phyloP scores from a whole-genome alignment of 2,888 invertebrate species.

The Dryobota labecula region DNA sequence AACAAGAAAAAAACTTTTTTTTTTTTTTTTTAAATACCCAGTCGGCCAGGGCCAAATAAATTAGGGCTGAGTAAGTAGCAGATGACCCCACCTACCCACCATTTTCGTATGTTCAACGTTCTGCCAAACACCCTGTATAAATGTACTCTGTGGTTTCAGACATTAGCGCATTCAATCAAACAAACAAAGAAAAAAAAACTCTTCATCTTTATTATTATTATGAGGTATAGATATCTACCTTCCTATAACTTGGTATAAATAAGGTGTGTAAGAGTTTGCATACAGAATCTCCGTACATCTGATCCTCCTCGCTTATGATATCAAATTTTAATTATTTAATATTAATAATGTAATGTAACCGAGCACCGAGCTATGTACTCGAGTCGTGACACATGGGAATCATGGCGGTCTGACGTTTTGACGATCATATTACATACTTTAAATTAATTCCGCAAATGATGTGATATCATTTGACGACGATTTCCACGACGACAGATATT shows the following conservation, averaged over 20 bases:
- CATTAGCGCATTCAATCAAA: too few relatives aligned
- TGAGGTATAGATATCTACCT: too few relatives aligned
- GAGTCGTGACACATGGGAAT: constrained; percentile 16
- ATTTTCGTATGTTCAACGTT: too few relatives aligned
- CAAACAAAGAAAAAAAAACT: too few relatives aligned
- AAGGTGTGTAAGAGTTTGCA: neutral
- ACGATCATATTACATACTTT: constrained; percentile 44
- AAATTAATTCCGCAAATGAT: constrained; percentile 59
- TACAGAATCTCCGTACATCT: neutral
- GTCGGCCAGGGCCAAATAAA: too few relatives aligned
- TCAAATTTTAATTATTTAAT: constrained; percentile 43
- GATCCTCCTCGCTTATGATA: constrained; percentile 5
- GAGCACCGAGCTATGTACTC: neutral
- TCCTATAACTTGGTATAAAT: neutral
- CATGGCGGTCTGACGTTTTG: constrained; percentile 29
- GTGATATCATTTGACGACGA: constrained; percentile 43
- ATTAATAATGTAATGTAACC: constrained; percentile 35
- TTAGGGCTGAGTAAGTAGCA: too few relatives aligned
- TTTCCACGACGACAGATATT: constrained; percentile 44
- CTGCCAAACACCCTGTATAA: too few relatives aligned
- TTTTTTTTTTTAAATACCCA: too few relatives aligned
- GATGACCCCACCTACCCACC: too few relatives aligned
- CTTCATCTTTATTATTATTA: too few relatives aligned
- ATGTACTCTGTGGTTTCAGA: too few relatives aligned
- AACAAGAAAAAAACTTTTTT: too few relatives aligned